Evolutionary conservation across 37 sponge, comb jelly and placozoan genomes (phyloP).

Genomic region (Cliona cf. orientalis): DNA sequence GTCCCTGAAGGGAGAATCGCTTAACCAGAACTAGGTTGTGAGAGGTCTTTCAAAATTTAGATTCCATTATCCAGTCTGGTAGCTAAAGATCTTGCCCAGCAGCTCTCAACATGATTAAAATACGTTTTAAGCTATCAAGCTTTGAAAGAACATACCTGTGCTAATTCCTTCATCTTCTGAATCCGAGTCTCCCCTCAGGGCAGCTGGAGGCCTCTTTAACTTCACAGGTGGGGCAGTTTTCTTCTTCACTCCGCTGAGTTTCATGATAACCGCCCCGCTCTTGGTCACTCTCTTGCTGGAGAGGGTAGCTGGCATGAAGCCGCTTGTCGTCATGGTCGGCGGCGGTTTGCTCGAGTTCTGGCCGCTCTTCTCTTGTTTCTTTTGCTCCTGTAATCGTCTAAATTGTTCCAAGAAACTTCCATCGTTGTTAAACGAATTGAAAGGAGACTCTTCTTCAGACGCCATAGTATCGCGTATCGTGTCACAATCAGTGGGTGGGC

Average conservation of each 20-base stretch:
- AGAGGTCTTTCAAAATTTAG: too few species aligned
- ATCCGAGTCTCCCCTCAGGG: too few species aligned
- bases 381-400: slow-evolving; percentile 61
- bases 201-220: not conserved
- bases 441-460: not conserved
- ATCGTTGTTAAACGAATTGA: slow-evolving; percentile 81
- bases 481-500: not conserved
- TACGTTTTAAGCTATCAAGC: too few species aligned
- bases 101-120: too few species aligned
- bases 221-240: not conserved
- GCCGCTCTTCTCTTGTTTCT: slow-evolving; percentile 9
- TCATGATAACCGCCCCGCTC: slow-evolving; percentile 1
- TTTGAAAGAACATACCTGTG: too few species aligned
- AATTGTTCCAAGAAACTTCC: slow-evolving; percentile 92
- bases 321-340: not conserved
- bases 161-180: too few species aligned
- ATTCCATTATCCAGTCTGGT: too few species aligned
- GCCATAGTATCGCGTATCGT: not conserved
- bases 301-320: not conserved
- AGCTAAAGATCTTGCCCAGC: too few species aligned
- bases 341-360: not conserved
- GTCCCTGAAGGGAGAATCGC: too few species aligned
- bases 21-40: too few species aligned
- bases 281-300: not conserved
- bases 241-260: slow-evolving; percentile 3